phyloP scores from a whole-genome alignment of 1,140 invertebrate genomes.

The Marisa cornuarietis region DNA sequence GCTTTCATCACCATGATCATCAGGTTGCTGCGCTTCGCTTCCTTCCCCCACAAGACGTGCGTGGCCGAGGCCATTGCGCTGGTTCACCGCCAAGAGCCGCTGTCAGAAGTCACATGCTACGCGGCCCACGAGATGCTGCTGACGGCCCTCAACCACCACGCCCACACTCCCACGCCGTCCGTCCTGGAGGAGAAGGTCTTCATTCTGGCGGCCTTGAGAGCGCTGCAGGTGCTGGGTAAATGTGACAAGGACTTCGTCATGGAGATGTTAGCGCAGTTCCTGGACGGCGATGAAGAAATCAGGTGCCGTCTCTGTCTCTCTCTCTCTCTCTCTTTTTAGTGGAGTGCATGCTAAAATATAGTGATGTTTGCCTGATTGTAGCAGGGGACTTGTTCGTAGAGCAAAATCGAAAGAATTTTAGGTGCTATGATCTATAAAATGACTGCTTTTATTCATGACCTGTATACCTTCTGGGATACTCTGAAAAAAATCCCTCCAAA shows the following conservation, averaged over 20 bases:
- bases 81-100: conserved; percentile 50
- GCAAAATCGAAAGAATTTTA: too few species aligned
- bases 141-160: conserved; percentile 50
- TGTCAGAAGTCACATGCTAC: conserved; percentile 39
- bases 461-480: too few species aligned
- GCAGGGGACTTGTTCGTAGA: too few species aligned
- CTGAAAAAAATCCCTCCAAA: too few species aligned
- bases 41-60: conserved; percentile 46
- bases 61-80: conserved; percentile 52
- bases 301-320: conserved; percentile 38
- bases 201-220: conserved; percentile 49
- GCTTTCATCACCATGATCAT: conserved; percentile 52
- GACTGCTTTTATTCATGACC: too few species aligned
- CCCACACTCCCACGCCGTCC: conserved; percentile 50
- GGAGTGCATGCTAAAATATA: too few species aligned
- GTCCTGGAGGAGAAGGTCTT: conserved; percentile 53
- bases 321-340: too few species aligned
- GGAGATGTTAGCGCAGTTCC: conserved; percentile 59
- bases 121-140: conserved; percentile 42
- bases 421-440: too few species aligned
- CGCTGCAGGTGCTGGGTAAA: conserved; percentile 46
- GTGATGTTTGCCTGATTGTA: too few species aligned
- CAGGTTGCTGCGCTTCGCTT: conserved; percentile 49
- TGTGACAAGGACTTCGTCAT: conserved; percentile 54
- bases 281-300: conserved; percentile 62